Conservation (phyloP, 2,888 invertebrate species). For the Candidula unifasciata region DNA sequence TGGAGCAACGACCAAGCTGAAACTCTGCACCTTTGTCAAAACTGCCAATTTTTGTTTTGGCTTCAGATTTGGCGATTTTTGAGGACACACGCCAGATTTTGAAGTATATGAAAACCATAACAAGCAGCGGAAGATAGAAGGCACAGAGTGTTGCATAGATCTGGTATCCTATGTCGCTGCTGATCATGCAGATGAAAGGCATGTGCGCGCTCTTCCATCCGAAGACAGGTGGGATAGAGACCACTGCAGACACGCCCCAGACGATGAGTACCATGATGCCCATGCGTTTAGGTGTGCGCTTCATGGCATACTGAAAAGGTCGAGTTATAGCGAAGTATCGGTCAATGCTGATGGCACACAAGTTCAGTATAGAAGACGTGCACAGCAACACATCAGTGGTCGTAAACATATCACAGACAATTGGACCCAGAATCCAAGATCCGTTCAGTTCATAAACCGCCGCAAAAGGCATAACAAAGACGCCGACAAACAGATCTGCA, state of each 20-base stretch:
- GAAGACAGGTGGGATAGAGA: constrained; percentile 89
- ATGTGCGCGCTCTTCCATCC: constrained; percentile 75
- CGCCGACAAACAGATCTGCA: constrained; percentile 80
- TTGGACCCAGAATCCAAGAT: constrained; percentile 76
- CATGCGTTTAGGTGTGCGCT: constrained; percentile 94
- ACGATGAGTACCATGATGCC: constrained; percentile 89
- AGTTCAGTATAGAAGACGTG: constrained; percentile 81
- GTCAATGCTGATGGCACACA: constrained; percentile 81
- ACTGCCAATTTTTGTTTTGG: constrained; percentile 69
- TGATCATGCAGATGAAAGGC: constrained; percentile 86
- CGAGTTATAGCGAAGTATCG: constrained; percentile 82
- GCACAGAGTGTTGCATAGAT: constrained; percentile 90
- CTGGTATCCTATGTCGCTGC: constrained; percentile 96
- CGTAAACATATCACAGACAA: constrained; percentile 80
- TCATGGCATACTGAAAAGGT: constrained; percentile 95
- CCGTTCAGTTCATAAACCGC: constrained; percentile 76
- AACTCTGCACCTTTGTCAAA: constrained; percentile 64
- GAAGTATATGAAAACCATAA: constrained; percentile 98
- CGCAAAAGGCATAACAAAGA: constrained; percentile 80
- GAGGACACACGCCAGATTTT: constrained; percentile 89
- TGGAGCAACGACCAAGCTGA: constrained; percentile 62
- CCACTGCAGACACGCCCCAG: constrained; percentile 95
- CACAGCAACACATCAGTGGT: constrained; percentile 81
- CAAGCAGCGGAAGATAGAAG: constrained; percentile 96
- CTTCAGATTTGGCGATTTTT: constrained; percentile 72